Evolutionary conservation across 2,797 vertebrate genomes (phyloP).

Genomic region (Strix occidentalis): DNA sequence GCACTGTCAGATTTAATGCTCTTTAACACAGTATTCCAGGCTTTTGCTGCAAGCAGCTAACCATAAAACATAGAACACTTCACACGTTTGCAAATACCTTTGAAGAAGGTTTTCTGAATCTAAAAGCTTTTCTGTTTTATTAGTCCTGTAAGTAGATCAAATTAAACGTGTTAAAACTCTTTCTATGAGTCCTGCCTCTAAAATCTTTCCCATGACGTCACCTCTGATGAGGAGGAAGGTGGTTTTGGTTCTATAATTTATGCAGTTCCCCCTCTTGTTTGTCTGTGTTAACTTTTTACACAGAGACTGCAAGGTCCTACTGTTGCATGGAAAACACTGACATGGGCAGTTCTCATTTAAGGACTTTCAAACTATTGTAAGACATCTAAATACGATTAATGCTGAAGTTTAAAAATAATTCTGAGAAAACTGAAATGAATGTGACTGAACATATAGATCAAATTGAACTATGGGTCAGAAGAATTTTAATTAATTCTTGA

Average conservation of each 20-base stretch:
- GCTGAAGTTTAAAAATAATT: neutral
- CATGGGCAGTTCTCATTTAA: neutral
- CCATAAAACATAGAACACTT: neutral
- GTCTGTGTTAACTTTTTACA: neutral
- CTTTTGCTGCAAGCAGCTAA: neutral
- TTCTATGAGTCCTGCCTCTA: neutral
- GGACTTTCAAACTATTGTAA: neutral
- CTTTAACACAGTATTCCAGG: neutral
- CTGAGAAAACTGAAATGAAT: neutral
- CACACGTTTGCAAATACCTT: neutral
- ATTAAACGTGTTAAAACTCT: neutral
- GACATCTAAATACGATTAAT: neutral
- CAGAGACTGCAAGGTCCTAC: neutral
- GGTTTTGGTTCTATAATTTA: neutral
- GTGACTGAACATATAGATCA: neutral
- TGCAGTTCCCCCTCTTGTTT: neutral
- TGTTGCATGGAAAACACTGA: neutral
- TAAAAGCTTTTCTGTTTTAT: neutral
- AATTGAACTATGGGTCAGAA: neutral
- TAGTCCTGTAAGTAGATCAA: neutral
- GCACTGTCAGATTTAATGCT: neutral
- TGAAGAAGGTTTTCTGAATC: neutral
- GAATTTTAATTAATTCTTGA: neutral
- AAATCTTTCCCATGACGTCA: neutral
- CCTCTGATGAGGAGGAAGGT: neutral